Evolutionary conservation across 2,888 invertebrate species (phyloP).

Genomic region (Entomobrya multifasciata): DNA sequence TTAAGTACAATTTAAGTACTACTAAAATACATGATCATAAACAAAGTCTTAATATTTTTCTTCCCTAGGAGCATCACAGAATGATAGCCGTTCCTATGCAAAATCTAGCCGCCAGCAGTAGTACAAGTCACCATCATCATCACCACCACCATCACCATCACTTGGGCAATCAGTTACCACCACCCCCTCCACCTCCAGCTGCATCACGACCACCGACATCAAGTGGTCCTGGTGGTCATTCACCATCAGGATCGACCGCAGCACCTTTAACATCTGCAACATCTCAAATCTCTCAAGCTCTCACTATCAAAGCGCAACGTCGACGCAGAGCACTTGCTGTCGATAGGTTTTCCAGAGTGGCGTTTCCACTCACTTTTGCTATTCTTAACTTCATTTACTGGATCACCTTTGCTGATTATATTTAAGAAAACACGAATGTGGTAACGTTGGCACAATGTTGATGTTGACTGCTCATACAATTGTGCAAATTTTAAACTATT

Average conservation of each 20-base stretch:
- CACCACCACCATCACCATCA: conserved; percentile 51
- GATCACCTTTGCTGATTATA: conserved; percentile 88
- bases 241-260: conserved; percentile 82
- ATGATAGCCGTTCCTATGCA: conserved; percentile 64
- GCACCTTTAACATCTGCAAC: conserved; percentile 83
- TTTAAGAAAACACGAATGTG: conserved; percentile 55
- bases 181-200: conserved; percentile 64
- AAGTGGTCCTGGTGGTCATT: conserved; percentile 15
- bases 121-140: conserved; percentile 48
- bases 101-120: conserved; percentile 10
- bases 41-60: neutral
- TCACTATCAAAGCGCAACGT: conserved; percentile 70
- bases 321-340: conserved; percentile 83
- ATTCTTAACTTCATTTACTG: conserved; percentile 87
- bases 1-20: too few species aligned
- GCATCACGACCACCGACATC: conserved; percentile 20
- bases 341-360: conserved; percentile 87
- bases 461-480: too few species aligned
- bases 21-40: neutral
- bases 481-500: too few species aligned
- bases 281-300: conserved; percentile 4
- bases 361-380: conserved; percentile 87
- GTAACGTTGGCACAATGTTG: neutral
- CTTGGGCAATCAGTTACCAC: conserved; percentile 50
- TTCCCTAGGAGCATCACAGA: conserved; percentile 62